Base-by-base conservation (phyloP, 2,888 invertebrate species). In the Reticulitermes lucifugus region DNA sequence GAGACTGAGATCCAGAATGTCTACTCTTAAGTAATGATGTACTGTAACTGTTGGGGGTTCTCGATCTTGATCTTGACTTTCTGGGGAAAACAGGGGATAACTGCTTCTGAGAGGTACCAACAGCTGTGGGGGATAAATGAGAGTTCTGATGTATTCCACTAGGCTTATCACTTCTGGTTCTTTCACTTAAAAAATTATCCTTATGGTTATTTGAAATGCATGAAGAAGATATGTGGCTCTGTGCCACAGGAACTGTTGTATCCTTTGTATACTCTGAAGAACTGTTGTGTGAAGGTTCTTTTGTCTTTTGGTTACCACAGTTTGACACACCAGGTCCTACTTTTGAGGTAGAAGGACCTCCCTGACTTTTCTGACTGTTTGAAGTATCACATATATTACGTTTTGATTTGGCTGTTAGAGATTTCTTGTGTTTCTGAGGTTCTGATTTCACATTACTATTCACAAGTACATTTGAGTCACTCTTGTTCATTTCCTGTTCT, bases 401-500 rank as follows among this genome's bases (percentile, higher is more conserved):
- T 41, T 77, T 77, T 46, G 77, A 46, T 77, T 77, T 77, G 35
- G 21, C 0, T 29, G 35, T 10, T 81, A 35, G 14, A 1, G 81
- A 7, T 81, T 73, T 73, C 65, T 65, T 65, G 0, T 71, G 35
- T 73, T 83, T 83, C n/a, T 84, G 70, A 25, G 9, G 10, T 10
- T 83, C 73, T 43, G 35, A 22, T 18, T 84, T 71, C 29, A 46
- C 46, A 79, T 22, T 81, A 81, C 10, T 46, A 46, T 14, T 65
- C 2, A 55, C 46, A 46, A 41, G 81, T 43, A 43, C 65, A 70
- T n/a, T 46, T 65, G 70, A 10, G 12, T 81, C 81, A 25, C 43
- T 25, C 43, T 29, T 84, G 21, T 79, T 79, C 43, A 92, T 92
- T 89, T 92, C 92, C 85, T 90, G 90, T 86, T 93, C 92, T 88